These are phyloP conservation scores for Cichladusa arquata DNA, from an alignment of 2,113 vertebrate species.

Conservation along the genomic window DNA sequence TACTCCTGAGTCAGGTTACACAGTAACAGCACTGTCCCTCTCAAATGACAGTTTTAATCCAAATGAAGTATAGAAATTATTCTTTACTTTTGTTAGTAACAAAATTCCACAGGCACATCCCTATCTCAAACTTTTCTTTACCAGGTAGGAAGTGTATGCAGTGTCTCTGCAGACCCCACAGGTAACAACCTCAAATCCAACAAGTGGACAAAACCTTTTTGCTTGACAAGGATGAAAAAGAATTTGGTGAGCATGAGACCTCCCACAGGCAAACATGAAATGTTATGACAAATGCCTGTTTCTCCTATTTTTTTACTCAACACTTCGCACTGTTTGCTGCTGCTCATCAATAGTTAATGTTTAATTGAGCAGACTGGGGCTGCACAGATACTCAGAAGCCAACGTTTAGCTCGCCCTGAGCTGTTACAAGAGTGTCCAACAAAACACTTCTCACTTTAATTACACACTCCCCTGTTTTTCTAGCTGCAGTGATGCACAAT, in stretches of 20 bases:
- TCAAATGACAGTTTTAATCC: not conserved
- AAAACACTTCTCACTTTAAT: not conserved
- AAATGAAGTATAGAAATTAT: not conserved
- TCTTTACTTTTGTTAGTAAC: not conserved
- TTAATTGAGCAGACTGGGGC: not conserved
- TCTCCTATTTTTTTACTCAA: not conserved
- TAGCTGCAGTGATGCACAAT: not conserved
- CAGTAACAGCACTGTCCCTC: not conserved
- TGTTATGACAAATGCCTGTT: not conserved
- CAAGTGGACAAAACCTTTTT: not conserved
- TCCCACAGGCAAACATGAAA: not conserved
- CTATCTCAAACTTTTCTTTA: not conserved
- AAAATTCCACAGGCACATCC: not conserved
- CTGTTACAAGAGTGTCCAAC: not conserved
- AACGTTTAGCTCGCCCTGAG: not conserved
- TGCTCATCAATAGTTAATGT: not conserved
- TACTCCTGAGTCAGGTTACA: not conserved
- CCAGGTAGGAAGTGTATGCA: not conserved
- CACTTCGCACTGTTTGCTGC: not conserved
- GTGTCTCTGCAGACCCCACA: not conserved
- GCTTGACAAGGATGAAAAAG: not conserved
- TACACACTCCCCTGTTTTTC: not conserved
- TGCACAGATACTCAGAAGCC: not conserved
- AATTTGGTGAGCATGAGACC: not conserved
- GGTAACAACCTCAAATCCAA: not conserved